Evolutionary conservation across 2,113 vertebrate genomes (phyloP).

Genomic region (Acanthochromis polyacanthus): DNA sequence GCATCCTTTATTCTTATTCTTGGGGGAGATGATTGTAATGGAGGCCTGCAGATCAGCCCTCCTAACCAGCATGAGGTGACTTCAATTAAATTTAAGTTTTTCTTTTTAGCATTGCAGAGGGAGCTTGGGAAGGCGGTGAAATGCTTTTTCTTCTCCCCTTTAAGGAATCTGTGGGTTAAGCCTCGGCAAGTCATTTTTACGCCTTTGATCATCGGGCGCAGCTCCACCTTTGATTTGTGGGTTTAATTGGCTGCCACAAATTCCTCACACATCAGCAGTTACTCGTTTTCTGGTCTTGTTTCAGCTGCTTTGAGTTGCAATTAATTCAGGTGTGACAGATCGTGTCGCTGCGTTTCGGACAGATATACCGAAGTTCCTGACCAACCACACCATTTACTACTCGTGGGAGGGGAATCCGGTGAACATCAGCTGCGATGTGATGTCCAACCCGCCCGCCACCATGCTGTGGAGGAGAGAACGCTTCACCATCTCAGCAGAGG

Average conservation of each 20-base stretch:
- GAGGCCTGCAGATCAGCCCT: neutral
- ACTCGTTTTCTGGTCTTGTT: slow-evolving; percentile 12
- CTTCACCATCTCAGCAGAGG: slow-evolving; percentile 90
- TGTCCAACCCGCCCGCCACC: slow-evolving; percentile 93
- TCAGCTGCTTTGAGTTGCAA: neutral
- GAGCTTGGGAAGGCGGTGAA: slow-evolving; percentile 32
- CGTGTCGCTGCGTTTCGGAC: slow-evolving; percentile 36
- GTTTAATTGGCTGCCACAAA: slow-evolving; percentile 54
- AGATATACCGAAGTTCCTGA: slow-evolving; percentile 97
- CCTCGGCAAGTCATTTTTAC: slow-evolving; percentile 32
- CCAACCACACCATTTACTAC: slow-evolving; percentile 95
- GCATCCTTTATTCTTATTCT: slow-evolving; percentile 54
- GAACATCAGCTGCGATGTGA: slow-evolving; percentile 97
- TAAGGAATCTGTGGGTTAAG: slow-evolving; percentile 33
- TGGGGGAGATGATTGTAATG: slow-evolving; percentile 34
- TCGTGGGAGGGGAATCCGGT: slow-evolving; percentile 99
- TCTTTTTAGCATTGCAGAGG: slow-evolving; percentile 20
- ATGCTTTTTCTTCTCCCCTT: slow-evolving; percentile 24
- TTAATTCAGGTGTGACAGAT: neutral
- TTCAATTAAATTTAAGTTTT: slow-evolving; percentile 46
- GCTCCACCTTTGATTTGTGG: slow-evolving; percentile 48
- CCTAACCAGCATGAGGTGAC: slow-evolving; percentile 6
- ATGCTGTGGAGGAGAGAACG: slow-evolving; percentile 95
- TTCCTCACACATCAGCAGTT: slow-evolving; percentile 1
- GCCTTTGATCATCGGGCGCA: slow-evolving; percentile 49